These are phyloP conservation scores for Lucifuga dentata DNA, from an alignment of 2,113 vertebrate species.

Conservation along the genomic window DNA sequence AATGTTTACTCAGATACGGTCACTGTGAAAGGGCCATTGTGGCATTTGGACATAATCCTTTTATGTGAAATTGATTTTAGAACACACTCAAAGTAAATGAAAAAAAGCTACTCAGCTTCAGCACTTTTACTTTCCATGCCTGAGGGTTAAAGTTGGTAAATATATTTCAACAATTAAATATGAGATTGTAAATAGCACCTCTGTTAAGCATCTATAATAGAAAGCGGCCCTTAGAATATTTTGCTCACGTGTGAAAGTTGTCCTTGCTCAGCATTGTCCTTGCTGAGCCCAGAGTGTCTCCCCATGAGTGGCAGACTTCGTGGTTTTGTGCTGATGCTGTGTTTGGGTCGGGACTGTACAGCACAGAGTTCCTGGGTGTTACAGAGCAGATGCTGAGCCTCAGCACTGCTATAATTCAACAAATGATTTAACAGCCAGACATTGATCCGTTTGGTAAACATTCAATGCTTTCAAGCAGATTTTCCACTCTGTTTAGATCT, in stretches of 20 bases:
- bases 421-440: constrained; percentile 65
- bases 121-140: too few relatives aligned
- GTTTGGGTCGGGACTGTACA: constrained; percentile 26
- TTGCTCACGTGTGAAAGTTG: not conserved
- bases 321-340: constrained; percentile 52
- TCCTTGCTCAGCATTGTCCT: constrained; percentile 4
- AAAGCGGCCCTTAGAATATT: not conserved
- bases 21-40: too few relatives aligned
- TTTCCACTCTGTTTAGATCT: constrained; percentile 57
- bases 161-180: too few relatives aligned
- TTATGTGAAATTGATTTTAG: too few relatives aligned
- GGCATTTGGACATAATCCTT: too few relatives aligned
- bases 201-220: too few relatives aligned
- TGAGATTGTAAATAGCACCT: too few relatives aligned
- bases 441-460: constrained; percentile 74
- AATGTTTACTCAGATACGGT: too few relatives aligned
- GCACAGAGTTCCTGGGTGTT: constrained; percentile 19
- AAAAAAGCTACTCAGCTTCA: too few relatives aligned
- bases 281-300: constrained; percentile 12
- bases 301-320: not conserved
- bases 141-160: too few relatives aligned
- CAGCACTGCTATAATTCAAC: constrained; percentile 48
- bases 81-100: too few relatives aligned
- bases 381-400: constrained; percentile 11
- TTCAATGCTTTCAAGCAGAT: constrained; percentile 69